A percentile compares a stretch with the other conserved stretches of the same genome.
phyloP scores from a whole-genome alignment of 2,113 vertebrate species.

The Microcebus griseorufus region DNA sequence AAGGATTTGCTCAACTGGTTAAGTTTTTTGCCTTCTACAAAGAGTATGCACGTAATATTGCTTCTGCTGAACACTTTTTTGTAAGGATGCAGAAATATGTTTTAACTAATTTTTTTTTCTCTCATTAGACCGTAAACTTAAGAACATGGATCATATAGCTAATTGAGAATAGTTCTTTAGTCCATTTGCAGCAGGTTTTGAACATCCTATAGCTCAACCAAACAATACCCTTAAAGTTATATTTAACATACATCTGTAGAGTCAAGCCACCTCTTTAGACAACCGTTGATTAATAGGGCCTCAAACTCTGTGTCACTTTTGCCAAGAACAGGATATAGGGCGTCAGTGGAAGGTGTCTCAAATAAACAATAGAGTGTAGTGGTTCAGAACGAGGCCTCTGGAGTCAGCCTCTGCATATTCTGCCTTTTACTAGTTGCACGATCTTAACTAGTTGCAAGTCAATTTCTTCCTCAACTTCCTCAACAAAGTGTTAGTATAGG shows the following conservation, averaged over 20 bases:
- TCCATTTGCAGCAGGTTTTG: not conserved
- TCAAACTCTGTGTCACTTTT: not conserved
- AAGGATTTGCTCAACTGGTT: not conserved
- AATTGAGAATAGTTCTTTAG: not conserved
- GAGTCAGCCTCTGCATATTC: too few species aligned
- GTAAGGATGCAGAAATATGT: not conserved
- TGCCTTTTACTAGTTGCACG: not conserved
- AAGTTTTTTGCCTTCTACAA: not conserved
- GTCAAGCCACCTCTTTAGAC: not conserved
- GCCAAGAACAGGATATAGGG: not conserved
- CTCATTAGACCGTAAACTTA: not conserved
- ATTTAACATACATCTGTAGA: not conserved
- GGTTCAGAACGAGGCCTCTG: not conserved
- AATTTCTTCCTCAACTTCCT: not conserved
- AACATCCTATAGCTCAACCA: not conserved
- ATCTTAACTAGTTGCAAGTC: not conserved
- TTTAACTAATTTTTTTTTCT: not conserved
- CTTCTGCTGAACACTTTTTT: not conserved
- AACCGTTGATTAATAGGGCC: fast-evolving
- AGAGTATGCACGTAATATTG: fast-evolving
- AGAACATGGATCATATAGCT: not conserved
- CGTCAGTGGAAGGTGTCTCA: fast-evolving
- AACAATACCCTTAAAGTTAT: not conserved
- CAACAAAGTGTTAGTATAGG: too few species aligned
- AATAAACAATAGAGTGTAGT: fast-evolving